phyloP scores from a whole-genome alignment of 1,140 invertebrate species.

The Gonatopus flavifemur region DNA sequence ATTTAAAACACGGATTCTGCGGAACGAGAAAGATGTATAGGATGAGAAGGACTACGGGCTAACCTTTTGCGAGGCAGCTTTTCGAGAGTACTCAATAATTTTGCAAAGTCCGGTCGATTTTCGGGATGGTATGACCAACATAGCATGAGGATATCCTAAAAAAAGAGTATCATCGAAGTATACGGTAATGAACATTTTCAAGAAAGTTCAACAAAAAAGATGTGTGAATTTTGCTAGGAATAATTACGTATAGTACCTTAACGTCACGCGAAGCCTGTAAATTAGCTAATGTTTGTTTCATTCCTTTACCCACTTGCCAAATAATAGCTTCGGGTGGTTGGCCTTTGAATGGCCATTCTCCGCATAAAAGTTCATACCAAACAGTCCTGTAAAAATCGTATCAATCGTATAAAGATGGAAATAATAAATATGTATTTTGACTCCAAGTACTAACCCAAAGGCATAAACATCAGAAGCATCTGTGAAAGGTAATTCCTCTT shows the following conservation, averaged over 20 bases:
- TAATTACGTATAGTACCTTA: slow-evolving; percentile 68
- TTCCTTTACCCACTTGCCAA: slow-evolving; percentile 96
- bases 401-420: no score
- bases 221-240: slow-evolving; percentile 4
- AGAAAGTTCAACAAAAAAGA: slow-evolving; percentile 5
- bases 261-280: slow-evolving; percentile 94
- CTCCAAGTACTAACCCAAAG: slow-evolving; percentile 84
- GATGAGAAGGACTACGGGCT: slow-evolving; percentile 95
- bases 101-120: slow-evolving; percentile 88
- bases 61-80: slow-evolving; percentile 91
- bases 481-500: slow-evolving; percentile 88
- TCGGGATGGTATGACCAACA: slow-evolving; percentile 89
- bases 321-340: slow-evolving; percentile 94
- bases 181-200: slow-evolving; percentile 8
- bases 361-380: slow-evolving; percentile 97
- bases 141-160: slow-evolving; percentile 92
- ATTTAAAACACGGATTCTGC: slow-evolving; percentile 88
- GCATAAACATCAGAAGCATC: slow-evolving; percentile 93
- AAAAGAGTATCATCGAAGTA: slow-evolving; percentile 29
- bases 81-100: slow-evolving; percentile 82
- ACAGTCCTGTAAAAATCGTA: slow-evolving; percentile 76
- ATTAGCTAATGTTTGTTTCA: slow-evolving; percentile 93
- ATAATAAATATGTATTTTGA: background rate
- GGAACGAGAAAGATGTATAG: slow-evolving; percentile 88
- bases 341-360: slow-evolving; percentile 93